Conservation (phyloP, 2,113 vertebrate species). For the Tupaia chinensis region DNA sequence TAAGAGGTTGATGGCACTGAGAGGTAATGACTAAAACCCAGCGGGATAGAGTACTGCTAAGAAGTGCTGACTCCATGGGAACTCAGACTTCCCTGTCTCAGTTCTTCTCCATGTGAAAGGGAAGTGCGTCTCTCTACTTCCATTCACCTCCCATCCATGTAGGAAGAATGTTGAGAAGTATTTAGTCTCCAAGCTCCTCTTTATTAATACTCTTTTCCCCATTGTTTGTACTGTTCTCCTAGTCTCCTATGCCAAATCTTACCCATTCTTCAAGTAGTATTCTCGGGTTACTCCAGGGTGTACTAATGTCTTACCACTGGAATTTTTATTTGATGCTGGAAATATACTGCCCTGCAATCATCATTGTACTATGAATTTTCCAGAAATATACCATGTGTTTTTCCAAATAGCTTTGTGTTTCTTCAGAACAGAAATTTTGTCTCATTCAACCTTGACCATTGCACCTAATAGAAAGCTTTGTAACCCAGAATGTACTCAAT, state of each 20-base stretch:
- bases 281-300: background rate
- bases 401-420: background rate
- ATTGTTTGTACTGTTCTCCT: background rate
- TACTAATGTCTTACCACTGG: background rate
- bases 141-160: background rate
- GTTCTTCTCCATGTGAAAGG: conserved; percentile 8
- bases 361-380: background rate
- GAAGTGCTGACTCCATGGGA: background rate
- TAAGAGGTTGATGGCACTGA: background rate
- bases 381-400: background rate
- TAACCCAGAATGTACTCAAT: background rate
- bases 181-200: background rate
- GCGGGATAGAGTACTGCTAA: background rate
- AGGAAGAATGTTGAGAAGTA: background rate
- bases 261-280: background rate
- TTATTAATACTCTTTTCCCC: background rate
- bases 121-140: background rate
- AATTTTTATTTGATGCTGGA: background rate
- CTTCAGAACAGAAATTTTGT: background rate
- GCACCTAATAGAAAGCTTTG: background rate
- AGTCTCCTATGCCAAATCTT: background rate
- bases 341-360: background rate
- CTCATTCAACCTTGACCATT: background rate
- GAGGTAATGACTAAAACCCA: background rate
- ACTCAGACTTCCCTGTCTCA: background rate